These are phyloP conservation scores for Euthynnus affinis DNA, from an alignment of 2,797 vertebrate genomes.

Conservation along the genomic window DNA sequence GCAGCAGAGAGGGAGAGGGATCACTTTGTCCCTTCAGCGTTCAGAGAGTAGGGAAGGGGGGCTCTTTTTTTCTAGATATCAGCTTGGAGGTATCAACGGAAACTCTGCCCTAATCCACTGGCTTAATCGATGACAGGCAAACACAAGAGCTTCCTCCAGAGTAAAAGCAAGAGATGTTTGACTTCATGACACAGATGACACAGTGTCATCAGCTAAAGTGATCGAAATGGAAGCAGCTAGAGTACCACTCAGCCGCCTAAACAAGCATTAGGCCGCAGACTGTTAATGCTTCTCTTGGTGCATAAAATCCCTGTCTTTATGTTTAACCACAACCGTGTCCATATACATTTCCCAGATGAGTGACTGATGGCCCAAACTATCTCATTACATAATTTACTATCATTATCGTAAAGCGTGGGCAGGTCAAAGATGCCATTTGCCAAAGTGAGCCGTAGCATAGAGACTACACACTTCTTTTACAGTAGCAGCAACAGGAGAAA, in stretches of 20 bases:
- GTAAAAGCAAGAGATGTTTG: constrained; percentile 28
- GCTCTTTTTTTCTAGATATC: constrained; percentile 22
- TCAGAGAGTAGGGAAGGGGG: not conserved
- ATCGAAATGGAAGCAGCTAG: constrained; percentile 37
- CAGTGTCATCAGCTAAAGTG: constrained; percentile 37
- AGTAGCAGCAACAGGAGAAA: not conserved
- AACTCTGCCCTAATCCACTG: constrained; percentile 33
- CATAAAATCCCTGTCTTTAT: constrained; percentile 21
- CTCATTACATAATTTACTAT: constrained; percentile 25
- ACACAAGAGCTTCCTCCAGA: constrained; percentile 56
- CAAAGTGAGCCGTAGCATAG: constrained; percentile 32
- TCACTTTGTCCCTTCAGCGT: not conserved
- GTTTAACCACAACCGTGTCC: constrained; percentile 25
- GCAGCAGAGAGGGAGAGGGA: not conserved
- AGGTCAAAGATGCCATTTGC: constrained; percentile 18
- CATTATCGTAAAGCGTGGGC: constrained; percentile 51
- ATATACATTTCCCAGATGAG: constrained; percentile 18
- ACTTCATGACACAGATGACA: constrained; percentile 22
- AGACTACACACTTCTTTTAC: not conserved
- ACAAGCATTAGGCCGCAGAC: not conserved
- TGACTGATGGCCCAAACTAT: not conserved
- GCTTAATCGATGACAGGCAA: constrained; percentile 62
- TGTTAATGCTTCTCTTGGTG: constrained; percentile 21
- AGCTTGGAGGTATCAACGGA: constrained; percentile 22
- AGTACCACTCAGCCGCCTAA: constrained; percentile 26